These are phyloP conservation scores for Harpagoxenus sublaevis DNA, from an alignment of 2,888 invertebrate species.

Conservation along the genomic window DNA sequence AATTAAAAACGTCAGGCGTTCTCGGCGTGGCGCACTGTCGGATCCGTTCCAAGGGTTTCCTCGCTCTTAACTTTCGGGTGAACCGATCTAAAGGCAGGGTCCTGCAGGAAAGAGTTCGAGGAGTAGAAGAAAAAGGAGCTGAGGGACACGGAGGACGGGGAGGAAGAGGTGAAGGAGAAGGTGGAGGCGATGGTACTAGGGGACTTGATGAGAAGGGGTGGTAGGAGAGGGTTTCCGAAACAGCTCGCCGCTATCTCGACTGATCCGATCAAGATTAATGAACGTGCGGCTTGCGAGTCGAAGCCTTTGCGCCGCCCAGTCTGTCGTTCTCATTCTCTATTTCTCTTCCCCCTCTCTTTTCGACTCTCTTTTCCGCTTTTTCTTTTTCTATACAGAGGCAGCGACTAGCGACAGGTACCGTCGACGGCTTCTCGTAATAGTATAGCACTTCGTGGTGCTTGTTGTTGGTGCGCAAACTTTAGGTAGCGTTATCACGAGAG, in stretches of 20 bases:
- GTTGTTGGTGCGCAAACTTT: slow-evolving; percentile 52
- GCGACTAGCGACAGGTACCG: slow-evolving; percentile 81
- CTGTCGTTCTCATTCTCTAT: slow-evolving; percentile 65
- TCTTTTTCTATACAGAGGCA: slow-evolving; percentile 74
- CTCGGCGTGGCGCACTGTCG: slow-evolving; percentile 71
- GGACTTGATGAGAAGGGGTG: slow-evolving; percentile 81
- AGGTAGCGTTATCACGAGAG: slow-evolving; percentile 35
- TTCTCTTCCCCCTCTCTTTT: slow-evolving; percentile 53
- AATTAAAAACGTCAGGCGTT: slow-evolving; percentile 74
- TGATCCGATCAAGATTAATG: slow-evolving; percentile 87
- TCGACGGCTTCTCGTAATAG: slow-evolving; percentile 76
- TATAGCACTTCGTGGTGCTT: slow-evolving; percentile 69
- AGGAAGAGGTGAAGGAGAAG: slow-evolving; percentile 68
- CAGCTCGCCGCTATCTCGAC: slow-evolving; percentile 86
- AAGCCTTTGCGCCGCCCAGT: slow-evolving; percentile 82
- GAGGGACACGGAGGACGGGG: slow-evolving; percentile 66
- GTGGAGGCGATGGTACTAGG: slow-evolving; percentile 77
- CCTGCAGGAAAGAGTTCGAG: slow-evolving; percentile 75
- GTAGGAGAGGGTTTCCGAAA: slow-evolving; percentile 85
- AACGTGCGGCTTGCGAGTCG: slow-evolving; percentile 88
- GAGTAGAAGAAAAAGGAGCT: slow-evolving; percentile 75
- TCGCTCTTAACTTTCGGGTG: slow-evolving; percentile 63
- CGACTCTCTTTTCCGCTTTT: slow-evolving; percentile 57
- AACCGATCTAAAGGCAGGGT: slow-evolving; percentile 62
- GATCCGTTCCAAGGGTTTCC: slow-evolving; percentile 72